phyloP scores from a whole-genome alignment of 2,888 invertebrate species.

The Chironomus tentans region DNA sequence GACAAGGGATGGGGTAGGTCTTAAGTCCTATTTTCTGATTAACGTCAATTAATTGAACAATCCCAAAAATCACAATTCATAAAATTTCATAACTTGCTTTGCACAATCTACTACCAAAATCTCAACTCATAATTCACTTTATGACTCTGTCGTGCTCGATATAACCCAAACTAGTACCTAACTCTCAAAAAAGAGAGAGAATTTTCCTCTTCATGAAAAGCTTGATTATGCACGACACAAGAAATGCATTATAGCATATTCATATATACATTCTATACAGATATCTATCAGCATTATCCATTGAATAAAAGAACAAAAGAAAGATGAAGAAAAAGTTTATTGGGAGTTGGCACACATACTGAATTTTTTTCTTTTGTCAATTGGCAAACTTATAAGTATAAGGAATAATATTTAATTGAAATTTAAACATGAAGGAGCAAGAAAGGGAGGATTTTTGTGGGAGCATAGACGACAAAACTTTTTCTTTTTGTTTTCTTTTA shows the following conservation, averaged over 20 bases:
- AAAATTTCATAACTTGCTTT: too few species aligned
- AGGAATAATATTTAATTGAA: slow-evolving; percentile 16
- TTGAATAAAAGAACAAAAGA: not conserved
- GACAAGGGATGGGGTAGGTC: too few species aligned
- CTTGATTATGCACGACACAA: slow-evolving; percentile 19
- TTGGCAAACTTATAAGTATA: slow-evolving; percentile 3
- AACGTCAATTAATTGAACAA: too few species aligned
- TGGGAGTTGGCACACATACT: not conserved
- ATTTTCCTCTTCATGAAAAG: not conserved
- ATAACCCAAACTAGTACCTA: too few species aligned
- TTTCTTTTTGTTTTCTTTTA: not conserved
- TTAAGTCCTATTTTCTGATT: too few species aligned
- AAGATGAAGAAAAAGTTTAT: not conserved
- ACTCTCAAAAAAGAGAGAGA: too few species aligned
- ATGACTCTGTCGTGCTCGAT: too few species aligned
- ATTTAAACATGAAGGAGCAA: slow-evolving; percentile 13
- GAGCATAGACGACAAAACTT: not conserved
- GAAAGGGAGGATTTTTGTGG: not conserved
- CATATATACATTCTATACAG: not conserved
- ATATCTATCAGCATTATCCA: too few species aligned
- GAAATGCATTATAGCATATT: slow-evolving; percentile 9
- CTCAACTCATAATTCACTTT: too few species aligned
- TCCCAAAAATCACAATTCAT: too few species aligned
- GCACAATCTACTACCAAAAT: too few species aligned
- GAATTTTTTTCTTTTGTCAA: slow-evolving; percentile 3